phyloP scores from a whole-genome alignment of 1,140 invertebrate species.

The Drosophila nasuta region DNA sequence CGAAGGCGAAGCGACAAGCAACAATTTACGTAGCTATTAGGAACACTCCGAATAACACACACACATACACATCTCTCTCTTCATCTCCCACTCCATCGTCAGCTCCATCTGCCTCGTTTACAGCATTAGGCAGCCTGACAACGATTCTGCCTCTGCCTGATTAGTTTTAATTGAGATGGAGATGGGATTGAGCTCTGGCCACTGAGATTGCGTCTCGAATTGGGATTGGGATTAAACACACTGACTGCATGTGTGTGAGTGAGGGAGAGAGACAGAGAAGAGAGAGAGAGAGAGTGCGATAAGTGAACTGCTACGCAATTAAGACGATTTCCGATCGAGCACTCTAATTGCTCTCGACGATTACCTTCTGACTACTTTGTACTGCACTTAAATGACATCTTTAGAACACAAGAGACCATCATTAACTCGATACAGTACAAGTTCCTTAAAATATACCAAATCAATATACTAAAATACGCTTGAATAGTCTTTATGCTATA shows the following conservation, averaged over 20 bases:
- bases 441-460: too few species aligned
- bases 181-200: conserved; percentile 15
- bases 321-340: not conserved
- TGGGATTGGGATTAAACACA: not conserved
- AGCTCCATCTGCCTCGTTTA: conserved; percentile 28
- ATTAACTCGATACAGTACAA: too few species aligned
- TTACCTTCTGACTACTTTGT: not conserved
- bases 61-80: not conserved
- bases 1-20: conserved; percentile 23
- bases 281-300: conserved; percentile 5
- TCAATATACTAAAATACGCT: too few species aligned
- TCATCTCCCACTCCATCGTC: not conserved
- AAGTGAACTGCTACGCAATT: conserved; percentile 16
- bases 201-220: conserved; percentile 9
- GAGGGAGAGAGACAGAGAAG: too few species aligned
- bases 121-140: conserved; percentile 43
- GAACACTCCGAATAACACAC: not conserved
- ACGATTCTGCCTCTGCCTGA: conserved; percentile 33
- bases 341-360: not conserved
- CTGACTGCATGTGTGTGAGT: not conserved
- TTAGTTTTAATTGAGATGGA: conserved; percentile 57
- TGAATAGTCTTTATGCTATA: too few species aligned
- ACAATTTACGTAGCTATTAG: conserved; percentile 39
- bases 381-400: not conserved
- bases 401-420: not conserved